Base-by-base conservation (phyloP, 2,888 invertebrate genomes). In the Toxonevra muliebris region DNA sequence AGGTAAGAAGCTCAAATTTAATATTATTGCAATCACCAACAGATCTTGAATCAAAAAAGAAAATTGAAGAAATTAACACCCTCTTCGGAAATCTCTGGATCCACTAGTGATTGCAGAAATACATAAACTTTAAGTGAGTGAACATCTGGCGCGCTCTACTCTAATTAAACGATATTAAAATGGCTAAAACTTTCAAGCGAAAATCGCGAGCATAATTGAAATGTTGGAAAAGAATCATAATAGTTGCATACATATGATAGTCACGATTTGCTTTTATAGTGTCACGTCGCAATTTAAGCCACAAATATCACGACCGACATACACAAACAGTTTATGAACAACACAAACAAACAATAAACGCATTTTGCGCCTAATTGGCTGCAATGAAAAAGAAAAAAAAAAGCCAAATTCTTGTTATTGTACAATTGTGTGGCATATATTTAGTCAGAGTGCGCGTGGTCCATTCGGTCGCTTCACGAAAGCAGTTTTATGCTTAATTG, bases 1-100 rank as follows among this genome's bases (percentile, higher is more conserved):
- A 87, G 82, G 87, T 84, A 76, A 75, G 74, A 58, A 12, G 12
- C 10, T n/a, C 7, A n/a, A 17, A 61, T 8, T 4, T 12, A 9
- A 7, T 13, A n/a, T 30, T 45, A 40, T 10, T 20, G 4, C n/a
- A 1, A 19, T 1, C 50, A 15, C 13, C 54, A n/a, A n/a, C n/a
- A n/a, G n/a, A n/a, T n/a, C n/a, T 45, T 41, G 15, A 60, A 15
- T 30, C 11, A 13, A 45, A 3, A 53, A 54, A 1, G 0, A n/a
- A 42, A 62, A 5, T 19, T 5, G 15, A 19, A 62, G 41, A 19
- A 7, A 42, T 12, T 11, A 50, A 13, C 65, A 52, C 40, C 20
- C 59, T 2, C n/a, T n/a, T n/a, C n/a, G n/a, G n/a, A n/a, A n/a
- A n/a, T n/a, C n/a, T n/a, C n/a, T n/a, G n/a, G n/a, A n/a, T n/a